Base-by-base conservation (phyloP, 2,888 invertebrate genomes). In the Hirtodrosophila alboralis region DNA sequence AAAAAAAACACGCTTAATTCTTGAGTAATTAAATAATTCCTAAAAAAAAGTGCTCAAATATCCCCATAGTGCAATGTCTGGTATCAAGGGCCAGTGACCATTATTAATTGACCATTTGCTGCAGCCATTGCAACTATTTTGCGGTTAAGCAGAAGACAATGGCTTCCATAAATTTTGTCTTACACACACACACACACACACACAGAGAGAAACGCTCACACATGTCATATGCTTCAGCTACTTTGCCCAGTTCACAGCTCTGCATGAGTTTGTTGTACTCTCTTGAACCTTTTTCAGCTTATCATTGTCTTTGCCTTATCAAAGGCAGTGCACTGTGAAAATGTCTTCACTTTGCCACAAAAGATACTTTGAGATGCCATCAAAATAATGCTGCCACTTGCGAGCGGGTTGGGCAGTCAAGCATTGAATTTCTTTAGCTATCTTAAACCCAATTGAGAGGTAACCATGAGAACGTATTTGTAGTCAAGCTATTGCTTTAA, bases 91-190 rank as follows among this genome's bases (percentile, higher is more conserved):
- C 61, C 83, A 74, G 18, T 64, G 78, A 80, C 78, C 84, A 84
- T 74, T 77, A 80, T 68, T 84, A 80, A 84, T 86, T 65, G 80
- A 30, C 68, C 81, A 68, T 84, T 81, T 56, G 60, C 16, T 80
- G 86, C 86, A 80, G 37, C 57, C 62, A 58, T 30, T 84, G 72
- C 83, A 83, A 65, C 53, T 51, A 68, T 75, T 64, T 65, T 68
- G 78, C 56, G 69, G 80, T 45, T 69, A 61, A 85, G 54, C 56
- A 63, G 53, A 30, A 68, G 80, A 75, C 84, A 79, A 79, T 83
- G 84, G 49, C 54, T 41, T 21, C 40, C 66, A 78, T 74, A 73
- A 78, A 83, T 72, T 51, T 45, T 16, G 4, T 28, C 18, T 26
- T 36, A 33, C 28, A 26, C 41, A 9, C n/a, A n/a, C n/a, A n/a